A percentile compares a stretch with the other conserved stretches of the same genome.
Evolutionary conservation across 2,888 invertebrate genomes (phyloP).

Genomic region (Aspidapion aeneum): DNA sequence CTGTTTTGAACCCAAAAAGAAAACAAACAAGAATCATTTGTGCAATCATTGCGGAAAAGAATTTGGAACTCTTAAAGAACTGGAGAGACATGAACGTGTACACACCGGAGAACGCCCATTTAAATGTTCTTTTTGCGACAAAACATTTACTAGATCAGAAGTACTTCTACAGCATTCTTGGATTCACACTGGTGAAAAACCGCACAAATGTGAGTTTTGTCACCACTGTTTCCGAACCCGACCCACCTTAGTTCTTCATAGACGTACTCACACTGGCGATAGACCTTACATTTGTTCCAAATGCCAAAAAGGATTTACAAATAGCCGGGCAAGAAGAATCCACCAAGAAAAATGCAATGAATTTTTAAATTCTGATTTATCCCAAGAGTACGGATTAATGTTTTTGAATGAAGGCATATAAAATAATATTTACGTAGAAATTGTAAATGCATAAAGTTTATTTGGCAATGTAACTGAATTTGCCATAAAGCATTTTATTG

Average conservation of each 20-base stretch:
- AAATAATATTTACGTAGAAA: too few relatives aligned
- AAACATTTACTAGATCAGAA: constrained; percentile 50
- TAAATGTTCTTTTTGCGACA: constrained; percentile 40
- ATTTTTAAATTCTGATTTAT: too few relatives aligned
- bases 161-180: constrained; percentile 37
- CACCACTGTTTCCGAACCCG: constrained; percentile 41
- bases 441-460: too few relatives aligned
- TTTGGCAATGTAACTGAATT: too few relatives aligned
- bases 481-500: too few relatives aligned
- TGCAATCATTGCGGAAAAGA: constrained; percentile 40
- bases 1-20: constrained; percentile 33
- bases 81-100: constrained; percentile 29
- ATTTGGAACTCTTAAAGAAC: constrained; percentile 34
- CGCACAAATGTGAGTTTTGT: constrained; percentile 43
- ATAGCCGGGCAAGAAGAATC: constrained; percentile 25
- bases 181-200: constrained; percentile 41
- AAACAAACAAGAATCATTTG: constrained; percentile 29
- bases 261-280: constrained; percentile 38
- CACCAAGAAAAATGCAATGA: neutral
- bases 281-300: constrained; percentile 40
- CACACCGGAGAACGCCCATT: constrained; percentile 53
- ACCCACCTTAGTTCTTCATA: constrained; percentile 37
- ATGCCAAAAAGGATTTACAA: constrained; percentile 40
- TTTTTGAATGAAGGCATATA: too few relatives aligned
- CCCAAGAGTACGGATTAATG: too few relatives aligned